phyloP scores from a whole-genome alignment of 2,113 vertebrate species.

The Arenaria interpres region DNA sequence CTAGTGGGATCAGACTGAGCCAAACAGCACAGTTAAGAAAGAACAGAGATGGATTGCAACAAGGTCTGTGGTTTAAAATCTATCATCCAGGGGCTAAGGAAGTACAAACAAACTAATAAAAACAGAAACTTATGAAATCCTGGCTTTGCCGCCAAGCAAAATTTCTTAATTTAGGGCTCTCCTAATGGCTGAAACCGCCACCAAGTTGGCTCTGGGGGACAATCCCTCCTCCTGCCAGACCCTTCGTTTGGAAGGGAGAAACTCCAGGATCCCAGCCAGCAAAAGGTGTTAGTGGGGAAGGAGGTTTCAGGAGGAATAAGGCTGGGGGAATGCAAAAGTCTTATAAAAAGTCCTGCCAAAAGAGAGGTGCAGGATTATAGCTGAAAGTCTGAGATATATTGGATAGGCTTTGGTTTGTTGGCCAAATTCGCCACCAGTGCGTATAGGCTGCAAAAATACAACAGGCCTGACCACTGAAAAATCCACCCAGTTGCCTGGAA shows the following conservation, averaged over 20 bases:
- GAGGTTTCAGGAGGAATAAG: conserved; percentile 18
- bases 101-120: conserved; percentile 67
- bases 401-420: not conserved
- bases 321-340: not conserved
- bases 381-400: not conserved
- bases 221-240: conserved; percentile 16
- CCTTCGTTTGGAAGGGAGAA: conserved; percentile 5
- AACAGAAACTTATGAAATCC: conserved; percentile 57
- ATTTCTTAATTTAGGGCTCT: conserved; percentile 37
- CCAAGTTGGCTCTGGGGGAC: conserved; percentile 17
- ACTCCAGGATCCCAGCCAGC: conserved; percentile 42
- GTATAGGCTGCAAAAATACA: not conserved
- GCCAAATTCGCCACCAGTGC: not conserved
- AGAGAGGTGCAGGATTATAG: not conserved
- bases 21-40: conserved; percentile 23
- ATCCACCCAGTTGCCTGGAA: not conserved
- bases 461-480: not conserved
- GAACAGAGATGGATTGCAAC: conserved; percentile 16
- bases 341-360: conserved; percentile 27
- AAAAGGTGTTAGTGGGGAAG: conserved; percentile 38
- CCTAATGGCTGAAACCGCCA: conserved; percentile 17
- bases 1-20: not conserved
- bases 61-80: conserved; percentile 27
- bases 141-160: not conserved
- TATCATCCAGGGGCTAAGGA: conserved; percentile 31